Evolutionary conservation across 2,888 invertebrate species (phyloP), one percentile per base, ranked within the genome.

Genomic region (Plemyria rubiginata): DNA sequence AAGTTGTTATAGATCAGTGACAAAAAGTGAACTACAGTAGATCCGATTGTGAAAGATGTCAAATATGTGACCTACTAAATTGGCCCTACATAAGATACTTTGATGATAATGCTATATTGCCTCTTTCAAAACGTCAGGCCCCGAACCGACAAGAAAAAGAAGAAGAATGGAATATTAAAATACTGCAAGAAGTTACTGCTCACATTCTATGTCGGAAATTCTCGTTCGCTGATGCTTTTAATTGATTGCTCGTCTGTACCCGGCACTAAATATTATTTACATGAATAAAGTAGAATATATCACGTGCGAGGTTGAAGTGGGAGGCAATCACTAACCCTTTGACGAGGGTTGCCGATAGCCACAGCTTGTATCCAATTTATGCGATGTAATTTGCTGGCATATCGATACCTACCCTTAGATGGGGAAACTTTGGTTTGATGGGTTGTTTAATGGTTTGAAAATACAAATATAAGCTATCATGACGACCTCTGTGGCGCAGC

Each of bases 291-390:
- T 36, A 54, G 32, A 50, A 54, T 61, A 65, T 65, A 61, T 54
- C 11, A 57, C 57, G 51, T 11, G 15, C 11, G 8, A 11, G 62
- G 36, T 45, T 49, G 57, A 61, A 62, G 65, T 54, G 63, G 65
- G 61, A 62, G 59, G 70, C 62, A 65, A 65, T 70, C 59, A 72
- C 70, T 67, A 71, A 70, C 71, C 67, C 66, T 70, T 71, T 74
- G 72, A 72, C 70, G 66, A 72, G 71, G 74, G 72, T 71, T 48
- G 56, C 46, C 60, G 58, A 62, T 54, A 62, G 58, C 66, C 65
- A 54, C 65, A 60, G 64, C 66, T 53, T 66, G 63, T 60, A 67
- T 65, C 67, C 70, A 71, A 70, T 71, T 70, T 70, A 56, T 66
- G 53, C 54, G 48, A 61, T 54, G 67, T 69, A 70, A 71, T 69